These are phyloP conservation scores for Andrena haemorrhoa DNA, from an alignment of 2,888 invertebrate genomes.

Conservation along the genomic window DNA sequence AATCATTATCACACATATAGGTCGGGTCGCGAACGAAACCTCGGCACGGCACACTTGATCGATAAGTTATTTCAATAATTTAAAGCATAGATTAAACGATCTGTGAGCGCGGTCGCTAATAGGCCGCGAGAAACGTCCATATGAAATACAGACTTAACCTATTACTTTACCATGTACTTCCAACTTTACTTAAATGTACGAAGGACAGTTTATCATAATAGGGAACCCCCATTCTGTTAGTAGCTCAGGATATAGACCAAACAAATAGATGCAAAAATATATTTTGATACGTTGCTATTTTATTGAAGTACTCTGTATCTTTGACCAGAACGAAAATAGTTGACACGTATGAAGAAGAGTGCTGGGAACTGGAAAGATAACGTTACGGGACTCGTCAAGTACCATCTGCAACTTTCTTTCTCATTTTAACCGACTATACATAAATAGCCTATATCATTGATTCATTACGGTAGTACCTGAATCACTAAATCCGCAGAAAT, in stretches of 20 bases:
- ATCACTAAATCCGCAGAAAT: conserved; percentile 69
- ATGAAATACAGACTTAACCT: conserved; percentile 69
- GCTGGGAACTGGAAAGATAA: conserved; percentile 63
- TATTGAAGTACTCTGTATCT: conserved; percentile 72
- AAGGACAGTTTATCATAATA: conserved; percentile 64
- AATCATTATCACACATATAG: conserved; percentile 15
- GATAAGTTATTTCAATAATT: conserved; percentile 32
- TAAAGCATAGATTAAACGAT: conserved; percentile 37
- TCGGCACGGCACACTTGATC: conserved; percentile 12
- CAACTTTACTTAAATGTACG: conserved; percentile 71
- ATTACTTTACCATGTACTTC: conserved; percentile 75
- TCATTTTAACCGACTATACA: conserved; percentile 45
- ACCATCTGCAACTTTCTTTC: conserved; percentile 58
- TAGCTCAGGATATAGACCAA: conserved; percentile 80
- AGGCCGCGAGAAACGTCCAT: conserved; percentile 71
- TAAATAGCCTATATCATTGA: conserved; percentile 66
- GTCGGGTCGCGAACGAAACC: conserved; percentile 8
- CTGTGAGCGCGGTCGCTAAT: conserved; percentile 34
- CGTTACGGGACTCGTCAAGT: conserved; percentile 47
- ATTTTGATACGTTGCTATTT: conserved; percentile 82
- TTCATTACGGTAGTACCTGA: conserved; percentile 76
- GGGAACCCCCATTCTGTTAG: conserved; percentile 74
- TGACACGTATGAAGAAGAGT: conserved; percentile 62
- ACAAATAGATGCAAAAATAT: conserved; percentile 80
- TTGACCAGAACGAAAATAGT: conserved; percentile 64